Base-by-base conservation (phyloP, 2,113 vertebrate species). In the Brachypodius melanocephalos region DNA sequence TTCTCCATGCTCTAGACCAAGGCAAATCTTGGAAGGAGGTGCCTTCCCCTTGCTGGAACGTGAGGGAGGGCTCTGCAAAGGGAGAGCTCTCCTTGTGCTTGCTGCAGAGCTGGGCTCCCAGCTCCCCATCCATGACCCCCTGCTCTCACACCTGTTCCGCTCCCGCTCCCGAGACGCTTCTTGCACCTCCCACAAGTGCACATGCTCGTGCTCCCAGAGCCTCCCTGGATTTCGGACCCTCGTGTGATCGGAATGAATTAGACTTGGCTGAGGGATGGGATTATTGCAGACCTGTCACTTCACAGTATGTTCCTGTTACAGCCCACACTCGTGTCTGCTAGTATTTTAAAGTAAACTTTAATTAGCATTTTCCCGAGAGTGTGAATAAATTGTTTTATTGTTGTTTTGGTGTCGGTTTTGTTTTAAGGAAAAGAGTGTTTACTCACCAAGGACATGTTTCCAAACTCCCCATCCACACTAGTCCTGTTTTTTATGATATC, bases 201-300 rank as follows among this genome's bases (percentile, higher is more conserved):
- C 91, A 95, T 91, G 94, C 91, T 95, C 8, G 83, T 83, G 91
- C 91, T 96, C 93, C 85, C 6, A 71, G 91, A 93, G 51, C 79
- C 85, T 86, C 93, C 79, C 89, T 74, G 95, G 90, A 95, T 96
- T 96, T 96, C 90, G 93, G 95, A 97, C 93, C 82, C 67, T 42
- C 5, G 49, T 62, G 91, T 55, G 90, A 83, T 89, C 28, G 2
- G 78, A 93, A 91, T 91, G 93, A 80, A 79, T 97, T 96, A 85
- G 75, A 71, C 79, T 95, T 96, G 94, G 91, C 95, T 93, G 89
- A 91, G 72, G 85, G 72, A 94, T 55, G 82, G 91, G 85, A 95
- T 96, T 91, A 93, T 90, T 91, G 92, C 91, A 97, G 93, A 96
- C 95, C 95, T 97, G 95, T 96, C 95, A 96, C 68, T 96, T 97